Percentiles rank a stretch among this genome's conserved stretches.
Conservation (phyloP, 2,888 invertebrate species). For the Cerastoderma edule region DNA sequence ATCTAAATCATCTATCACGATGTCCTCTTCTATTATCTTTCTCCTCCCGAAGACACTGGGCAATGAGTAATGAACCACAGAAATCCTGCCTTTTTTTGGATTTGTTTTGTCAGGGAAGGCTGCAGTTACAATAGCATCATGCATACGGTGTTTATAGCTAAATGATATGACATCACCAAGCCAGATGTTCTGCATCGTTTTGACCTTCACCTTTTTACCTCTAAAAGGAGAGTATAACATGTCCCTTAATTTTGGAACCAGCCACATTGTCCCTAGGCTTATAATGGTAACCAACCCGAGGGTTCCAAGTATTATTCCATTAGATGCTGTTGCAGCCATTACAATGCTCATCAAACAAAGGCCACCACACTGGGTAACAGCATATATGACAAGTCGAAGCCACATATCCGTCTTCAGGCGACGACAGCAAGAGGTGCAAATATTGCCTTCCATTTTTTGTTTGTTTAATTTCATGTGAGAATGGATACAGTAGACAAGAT, state of each 20-base stretch:
- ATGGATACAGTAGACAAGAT: conserved; percentile 33
- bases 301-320: conserved; percentile 22
- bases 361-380: conserved; percentile 27
- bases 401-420: conserved; percentile 29
- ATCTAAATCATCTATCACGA: conserved; percentile 16
- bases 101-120: neutral
- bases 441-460: conserved; percentile 1
- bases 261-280: conserved; percentile 18
- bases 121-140: conserved; percentile 34
- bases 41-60: conserved; percentile 19
- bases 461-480: conserved; percentile 26
- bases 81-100: conserved; percentile 21
- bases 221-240: conserved; percentile 34
- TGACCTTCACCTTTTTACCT: conserved; percentile 25
- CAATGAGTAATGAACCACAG: conserved; percentile 33
- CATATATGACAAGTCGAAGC: conserved; percentile 24
- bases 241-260: conserved; percentile 15
- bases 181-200: conserved; percentile 16
- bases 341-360: conserved; percentile 29
- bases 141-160: neutral
- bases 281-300: conserved; percentile 15
- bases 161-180: conserved; percentile 35
- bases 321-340: conserved; percentile 8
- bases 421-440: conserved; percentile 31
- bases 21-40: conserved; percentile 34